Conservation (phyloP, 2,888 invertebrate species). For the Timema podura region DNA sequence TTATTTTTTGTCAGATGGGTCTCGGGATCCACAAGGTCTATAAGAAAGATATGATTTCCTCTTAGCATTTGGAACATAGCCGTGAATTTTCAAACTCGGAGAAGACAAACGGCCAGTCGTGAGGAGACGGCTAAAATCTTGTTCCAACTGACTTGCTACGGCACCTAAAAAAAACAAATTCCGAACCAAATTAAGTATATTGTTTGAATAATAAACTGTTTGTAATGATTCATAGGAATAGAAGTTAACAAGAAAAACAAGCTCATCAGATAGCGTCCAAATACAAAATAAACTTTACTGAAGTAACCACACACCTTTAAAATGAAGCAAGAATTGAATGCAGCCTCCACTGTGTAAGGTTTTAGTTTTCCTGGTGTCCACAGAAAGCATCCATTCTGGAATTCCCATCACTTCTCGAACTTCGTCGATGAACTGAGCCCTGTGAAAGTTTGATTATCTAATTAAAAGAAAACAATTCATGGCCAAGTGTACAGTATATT, state of each 20-base stretch:
- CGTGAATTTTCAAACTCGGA: constrained; percentile 74
- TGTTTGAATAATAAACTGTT: too few relatives aligned
- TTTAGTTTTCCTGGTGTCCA: constrained; percentile 77
- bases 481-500: too few relatives aligned
- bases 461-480: neutral
- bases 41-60: constrained; percentile 68
- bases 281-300: too few relatives aligned
- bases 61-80: constrained; percentile 62
- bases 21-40: constrained; percentile 69
- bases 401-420: constrained; percentile 76
- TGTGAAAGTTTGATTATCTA: constrained; percentile 42
- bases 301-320: constrained; percentile 56
- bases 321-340: constrained; percentile 80
- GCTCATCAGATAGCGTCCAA: too few relatives aligned
- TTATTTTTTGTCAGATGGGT: constrained; percentile 62
- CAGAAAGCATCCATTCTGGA: constrained; percentile 85
- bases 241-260: too few relatives aligned
- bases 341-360: constrained; percentile 73
- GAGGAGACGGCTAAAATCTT: constrained; percentile 72
- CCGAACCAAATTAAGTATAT: neutral
- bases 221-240: too few relatives aligned
- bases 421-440: constrained; percentile 79
- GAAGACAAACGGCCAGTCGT: constrained; percentile 68
- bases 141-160: constrained; percentile 70
- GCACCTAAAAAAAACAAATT: constrained; percentile 55